phyloP scores from a whole-genome alignment of 2,888 invertebrate species.

The Nephrotoma guestfalica region DNA sequence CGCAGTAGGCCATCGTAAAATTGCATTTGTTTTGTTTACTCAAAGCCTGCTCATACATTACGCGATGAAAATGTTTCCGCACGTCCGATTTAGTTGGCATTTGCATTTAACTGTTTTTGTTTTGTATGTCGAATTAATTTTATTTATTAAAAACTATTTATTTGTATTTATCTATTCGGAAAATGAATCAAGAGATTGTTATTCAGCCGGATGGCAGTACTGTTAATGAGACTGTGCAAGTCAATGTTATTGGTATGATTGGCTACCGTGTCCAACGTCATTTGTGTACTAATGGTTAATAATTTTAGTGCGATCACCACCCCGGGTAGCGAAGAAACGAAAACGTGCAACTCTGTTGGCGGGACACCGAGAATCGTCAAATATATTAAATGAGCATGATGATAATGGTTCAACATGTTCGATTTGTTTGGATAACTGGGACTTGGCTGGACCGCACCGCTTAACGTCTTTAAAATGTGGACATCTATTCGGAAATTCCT shows the following conservation, averaged over 20 bases:
- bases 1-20: too few species aligned
- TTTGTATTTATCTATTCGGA: neutral
- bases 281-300: neutral
- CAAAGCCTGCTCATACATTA: too few species aligned
- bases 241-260: neutral
- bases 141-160: neutral
- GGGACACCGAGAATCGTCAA: neutral
- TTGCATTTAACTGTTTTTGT: neutral
- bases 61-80: too few species aligned
- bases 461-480: constrained; percentile 82
- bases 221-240: neutral
- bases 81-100: neutral
- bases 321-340: constrained; percentile 9
- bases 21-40: too few species aligned
- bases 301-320: neutral
- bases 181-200: neutral
- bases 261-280: neutral
- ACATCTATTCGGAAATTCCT: constrained; percentile 75
- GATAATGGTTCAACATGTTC: constrained; percentile 63
- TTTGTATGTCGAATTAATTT: neutral
- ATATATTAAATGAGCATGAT: constrained; percentile 27
- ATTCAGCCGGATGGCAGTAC: neutral
- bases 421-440: constrained; percentile 82
- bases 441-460: constrained; percentile 71
- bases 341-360: constrained; percentile 7